Conservation (phyloP, 2,888 invertebrate species). For the Rutpela maculata region DNA sequence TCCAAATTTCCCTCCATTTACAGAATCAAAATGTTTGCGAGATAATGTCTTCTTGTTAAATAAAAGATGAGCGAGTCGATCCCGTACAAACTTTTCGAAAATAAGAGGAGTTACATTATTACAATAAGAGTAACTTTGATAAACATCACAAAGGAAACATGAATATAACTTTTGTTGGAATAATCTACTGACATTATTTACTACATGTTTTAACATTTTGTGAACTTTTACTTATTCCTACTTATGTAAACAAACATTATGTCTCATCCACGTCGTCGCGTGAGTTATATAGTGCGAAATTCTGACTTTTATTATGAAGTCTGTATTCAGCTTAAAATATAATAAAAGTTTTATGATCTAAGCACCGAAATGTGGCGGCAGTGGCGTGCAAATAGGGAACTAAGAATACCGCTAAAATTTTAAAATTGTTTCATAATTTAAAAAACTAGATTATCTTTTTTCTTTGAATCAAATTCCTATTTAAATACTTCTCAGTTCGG, state of each 20-base stretch:
- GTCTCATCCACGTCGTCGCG: slow-evolving; percentile 9
- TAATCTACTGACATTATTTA: slow-evolving; percentile 15
- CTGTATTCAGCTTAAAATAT: slow-evolving; percentile 22
- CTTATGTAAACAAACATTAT: slow-evolving; percentile 14
- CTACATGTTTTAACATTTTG: slow-evolving; percentile 18
- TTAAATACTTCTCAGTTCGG: no score
- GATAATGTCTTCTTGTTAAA: not conserved
- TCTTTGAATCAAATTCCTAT: no score
- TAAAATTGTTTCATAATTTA: no score
- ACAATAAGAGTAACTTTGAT: not conserved
- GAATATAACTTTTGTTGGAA: not conserved
- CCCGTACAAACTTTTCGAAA: not conserved
- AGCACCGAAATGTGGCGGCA: slow-evolving; percentile 2
- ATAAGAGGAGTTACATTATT: not conserved
- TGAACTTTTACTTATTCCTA: slow-evolving; percentile 12
- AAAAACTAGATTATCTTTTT: no score
- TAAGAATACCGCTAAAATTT: no score
- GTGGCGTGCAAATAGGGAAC: not conserved
- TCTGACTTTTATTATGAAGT: slow-evolving; percentile 24
- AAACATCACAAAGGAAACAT: slow-evolving; percentile 7
- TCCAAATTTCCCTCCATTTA: not conserved
- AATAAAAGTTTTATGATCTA: slow-evolving; percentile 17
- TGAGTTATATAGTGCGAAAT: slow-evolving; percentile 22
- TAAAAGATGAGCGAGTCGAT: not conserved
- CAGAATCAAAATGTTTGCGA: not conserved